Percentiles rank a stretch among this genome's conserved stretches.
These are phyloP conservation scores for Heliconius himera DNA, from an alignment of 1,140 invertebrate genomes.

Conservation along the genomic window DNA sequence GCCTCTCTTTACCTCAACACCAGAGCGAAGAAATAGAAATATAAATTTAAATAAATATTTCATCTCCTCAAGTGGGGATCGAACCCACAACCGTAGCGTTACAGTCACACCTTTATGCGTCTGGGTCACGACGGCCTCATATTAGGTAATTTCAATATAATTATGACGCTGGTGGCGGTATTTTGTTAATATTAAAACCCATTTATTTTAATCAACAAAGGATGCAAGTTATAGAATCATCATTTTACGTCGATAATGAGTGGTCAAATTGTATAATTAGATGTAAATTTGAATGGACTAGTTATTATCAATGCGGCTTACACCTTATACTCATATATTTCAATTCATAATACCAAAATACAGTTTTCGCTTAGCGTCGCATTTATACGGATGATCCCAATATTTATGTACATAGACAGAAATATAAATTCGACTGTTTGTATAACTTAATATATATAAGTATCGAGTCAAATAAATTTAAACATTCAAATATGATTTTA, in stretches of 20 bases:
- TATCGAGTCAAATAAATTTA: not conserved
- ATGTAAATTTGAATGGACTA: slow-evolving; percentile 11
- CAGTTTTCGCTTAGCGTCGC: not conserved
- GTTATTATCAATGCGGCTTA: slow-evolving; percentile 6
- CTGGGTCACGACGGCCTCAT: no score
- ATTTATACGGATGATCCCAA: slow-evolving; percentile 4
- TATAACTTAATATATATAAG: not conserved
- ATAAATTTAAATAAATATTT: no score
- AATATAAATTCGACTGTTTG: not conserved
- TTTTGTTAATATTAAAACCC: no score
- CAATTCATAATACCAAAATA: slow-evolving; percentile 7
- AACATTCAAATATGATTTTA: not conserved
- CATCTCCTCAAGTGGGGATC: no score
- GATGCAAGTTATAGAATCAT: not conserved
- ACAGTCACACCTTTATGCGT: no score
- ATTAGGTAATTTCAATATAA: no score
- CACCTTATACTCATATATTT: slow-evolving; percentile 6
- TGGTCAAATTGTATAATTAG: slow-evolving; percentile 13
- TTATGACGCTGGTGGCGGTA: no score
- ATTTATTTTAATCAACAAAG: not conserved
- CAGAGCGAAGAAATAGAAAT: no score
- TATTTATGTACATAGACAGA: slow-evolving; percentile 7
- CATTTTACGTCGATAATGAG: slow-evolving; percentile 3
- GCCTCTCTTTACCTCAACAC: no score
- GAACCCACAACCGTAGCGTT: no score